Percentiles rank a stretch among this genome's conserved stretches.
These are phyloP conservation scores for Formica aserva DNA, from an alignment of 2,888 invertebrate species.

Conservation along the genomic window DNA sequence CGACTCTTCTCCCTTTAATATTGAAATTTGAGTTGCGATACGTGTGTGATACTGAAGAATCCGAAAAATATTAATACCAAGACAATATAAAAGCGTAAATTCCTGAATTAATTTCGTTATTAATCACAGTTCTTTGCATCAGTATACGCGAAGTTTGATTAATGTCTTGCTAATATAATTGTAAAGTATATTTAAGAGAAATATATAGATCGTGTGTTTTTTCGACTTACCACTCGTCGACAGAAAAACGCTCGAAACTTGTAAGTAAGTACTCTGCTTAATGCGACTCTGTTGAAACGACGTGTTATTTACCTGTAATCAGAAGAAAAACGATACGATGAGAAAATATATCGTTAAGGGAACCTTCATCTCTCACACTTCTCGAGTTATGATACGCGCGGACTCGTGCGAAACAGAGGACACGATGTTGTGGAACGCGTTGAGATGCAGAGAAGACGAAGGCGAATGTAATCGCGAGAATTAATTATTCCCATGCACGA, in stretches of 20 bases:
- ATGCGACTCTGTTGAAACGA: slow-evolving; percentile 54
- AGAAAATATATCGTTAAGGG: not conserved
- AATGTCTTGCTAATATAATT: not conserved
- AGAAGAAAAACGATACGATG: slow-evolving; percentile 55
- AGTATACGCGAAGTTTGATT: not conserved
- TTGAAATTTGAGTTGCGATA: not conserved
- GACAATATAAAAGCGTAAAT: not conserved
- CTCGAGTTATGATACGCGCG: slow-evolving; percentile 1
- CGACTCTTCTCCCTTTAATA: not conserved
- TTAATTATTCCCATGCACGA: slow-evolving; percentile 85
- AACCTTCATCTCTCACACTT: not conserved
- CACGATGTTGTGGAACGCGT: slow-evolving; percentile 15
- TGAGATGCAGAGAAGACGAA: slow-evolving; percentile 65
- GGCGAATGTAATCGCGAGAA: slow-evolving; percentile 82
- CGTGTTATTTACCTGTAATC: slow-evolving; percentile 78
- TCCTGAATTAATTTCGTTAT: not conserved
- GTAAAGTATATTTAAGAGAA: not conserved
- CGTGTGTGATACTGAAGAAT: not conserved
- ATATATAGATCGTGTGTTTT: not conserved
- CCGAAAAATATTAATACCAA: not conserved
- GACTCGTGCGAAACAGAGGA: not conserved
- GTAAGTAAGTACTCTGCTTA: slow-evolving; percentile 35
- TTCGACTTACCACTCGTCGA: slow-evolving; percentile 64
- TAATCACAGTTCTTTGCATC: not conserved
- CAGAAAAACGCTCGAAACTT: slow-evolving; percentile 18